Percentiles rank a stretch among this genome's conserved stretches.
These are phyloP conservation scores for Carapus acus DNA, from an alignment of 2,797 vertebrate genomes.

Conservation along the genomic window DNA sequence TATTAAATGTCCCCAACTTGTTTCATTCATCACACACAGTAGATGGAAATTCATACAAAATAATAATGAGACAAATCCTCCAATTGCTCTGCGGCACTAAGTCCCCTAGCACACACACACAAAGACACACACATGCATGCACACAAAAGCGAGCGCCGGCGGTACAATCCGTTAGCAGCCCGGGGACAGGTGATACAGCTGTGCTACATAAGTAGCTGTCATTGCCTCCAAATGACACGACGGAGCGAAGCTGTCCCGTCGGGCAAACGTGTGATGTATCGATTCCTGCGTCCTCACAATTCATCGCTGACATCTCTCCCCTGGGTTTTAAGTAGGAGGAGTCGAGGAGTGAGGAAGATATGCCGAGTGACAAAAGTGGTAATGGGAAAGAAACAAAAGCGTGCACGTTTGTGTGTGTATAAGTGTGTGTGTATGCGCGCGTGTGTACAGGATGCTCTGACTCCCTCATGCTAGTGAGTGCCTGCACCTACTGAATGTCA, in stretches of 20 bases:
- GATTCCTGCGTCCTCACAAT: constrained; percentile 31
- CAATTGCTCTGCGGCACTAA: constrained; percentile 2
- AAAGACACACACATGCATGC: too few species aligned
- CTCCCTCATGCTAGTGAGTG: too few species aligned
- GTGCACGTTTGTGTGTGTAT: background rate
- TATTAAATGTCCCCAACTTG: too few species aligned
- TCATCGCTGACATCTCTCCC: constrained; percentile 26
- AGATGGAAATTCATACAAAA: background rate
- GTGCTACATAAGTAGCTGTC: constrained; percentile 33
- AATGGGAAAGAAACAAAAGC: background rate
- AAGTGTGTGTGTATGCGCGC: too few species aligned
- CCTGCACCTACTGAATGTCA: too few species aligned
- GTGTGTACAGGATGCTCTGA: too few species aligned
- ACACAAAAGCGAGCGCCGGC: constrained; percentile 13
- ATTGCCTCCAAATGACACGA: constrained; percentile 38
- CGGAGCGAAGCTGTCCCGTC: constrained; percentile 30
- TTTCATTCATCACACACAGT: constrained; percentile 1
- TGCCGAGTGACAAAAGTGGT: background rate
- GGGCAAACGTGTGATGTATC: constrained; percentile 34
- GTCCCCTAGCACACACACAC: background rate
- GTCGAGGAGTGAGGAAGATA: constrained; percentile 9
- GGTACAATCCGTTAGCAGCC: constrained; percentile 19
- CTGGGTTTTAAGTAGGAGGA: constrained; percentile 25
- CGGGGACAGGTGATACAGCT: constrained; percentile 18
- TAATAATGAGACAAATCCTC: background rate